Conservation (phyloP, 1,140 invertebrate species). For the Ceratosolen fusciceps region DNA sequence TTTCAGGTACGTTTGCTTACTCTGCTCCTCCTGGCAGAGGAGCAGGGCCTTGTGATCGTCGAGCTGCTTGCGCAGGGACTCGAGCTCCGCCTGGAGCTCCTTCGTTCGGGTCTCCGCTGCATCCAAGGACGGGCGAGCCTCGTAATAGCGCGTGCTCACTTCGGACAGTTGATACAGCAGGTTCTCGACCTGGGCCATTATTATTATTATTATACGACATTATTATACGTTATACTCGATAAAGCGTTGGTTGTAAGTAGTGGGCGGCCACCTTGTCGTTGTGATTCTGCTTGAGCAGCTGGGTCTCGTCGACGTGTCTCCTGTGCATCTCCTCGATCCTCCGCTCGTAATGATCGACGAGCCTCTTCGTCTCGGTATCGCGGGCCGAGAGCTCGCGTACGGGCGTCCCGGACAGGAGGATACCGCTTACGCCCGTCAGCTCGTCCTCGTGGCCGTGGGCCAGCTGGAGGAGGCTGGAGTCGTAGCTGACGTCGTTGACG, state of each 20-base stretch:
- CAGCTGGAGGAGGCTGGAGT: background rate
- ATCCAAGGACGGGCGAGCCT: slow-evolving; percentile 71
- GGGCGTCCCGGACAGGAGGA: no score
- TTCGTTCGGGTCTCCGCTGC: slow-evolving; percentile 78
- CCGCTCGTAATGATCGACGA: slow-evolving; percentile 80
- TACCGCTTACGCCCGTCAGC: no score
- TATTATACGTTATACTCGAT: no score
- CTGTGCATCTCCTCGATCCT: slow-evolving; percentile 81
- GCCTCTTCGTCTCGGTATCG: slow-evolving; percentile 71
- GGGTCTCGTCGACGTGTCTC: slow-evolving; percentile 78
- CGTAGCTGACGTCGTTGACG: slow-evolving; percentile 18
- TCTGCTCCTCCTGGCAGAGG: slow-evolving; percentile 80
- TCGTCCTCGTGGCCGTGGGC: background rate
- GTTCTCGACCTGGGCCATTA: slow-evolving; percentile 72
- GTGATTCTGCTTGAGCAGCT: slow-evolving; percentile 81
- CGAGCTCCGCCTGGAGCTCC: slow-evolving; percentile 78
- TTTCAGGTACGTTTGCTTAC: slow-evolving; percentile 84
- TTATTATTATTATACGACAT: no score
- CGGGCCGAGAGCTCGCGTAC: no score
- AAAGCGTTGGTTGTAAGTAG: background rate
- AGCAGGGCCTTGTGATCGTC: slow-evolving; percentile 66
- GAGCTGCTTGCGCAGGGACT: slow-evolving; percentile 77
- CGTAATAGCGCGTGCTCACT: slow-evolving; percentile 82
- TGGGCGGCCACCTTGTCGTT: slow-evolving; percentile 78
- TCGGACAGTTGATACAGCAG: slow-evolving; percentile 84